Conservation (phyloP, 64 coral and sea anemone genomes). For the Hydrozoanthus tunicans region DNA sequence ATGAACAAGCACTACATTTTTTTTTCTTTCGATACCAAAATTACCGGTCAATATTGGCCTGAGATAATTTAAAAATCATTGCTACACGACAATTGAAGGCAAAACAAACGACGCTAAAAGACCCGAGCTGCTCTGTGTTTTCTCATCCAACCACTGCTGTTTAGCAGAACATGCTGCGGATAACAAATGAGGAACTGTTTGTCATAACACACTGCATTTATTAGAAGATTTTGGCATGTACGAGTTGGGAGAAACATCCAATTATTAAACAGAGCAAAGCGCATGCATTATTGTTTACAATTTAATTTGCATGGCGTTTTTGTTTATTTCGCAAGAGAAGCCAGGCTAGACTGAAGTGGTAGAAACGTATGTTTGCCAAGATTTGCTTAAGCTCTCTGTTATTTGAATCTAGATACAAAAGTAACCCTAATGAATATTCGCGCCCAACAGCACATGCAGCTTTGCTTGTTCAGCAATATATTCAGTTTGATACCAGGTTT, state of each 20-base stretch:
- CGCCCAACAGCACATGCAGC: not conserved
- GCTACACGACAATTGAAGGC: not conserved
- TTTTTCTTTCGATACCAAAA: not conserved
- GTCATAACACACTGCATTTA: not conserved
- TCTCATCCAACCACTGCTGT: not conserved
- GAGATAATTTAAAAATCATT: not conserved
- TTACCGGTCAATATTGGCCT: not conserved
- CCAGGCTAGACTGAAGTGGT: not conserved
- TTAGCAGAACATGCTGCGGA: not conserved
- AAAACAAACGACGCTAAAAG: not conserved
- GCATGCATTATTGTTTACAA: slow-evolving; percentile 7
- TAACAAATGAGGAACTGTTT: not conserved
- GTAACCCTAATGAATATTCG: not conserved
- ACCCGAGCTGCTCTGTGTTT: not conserved
- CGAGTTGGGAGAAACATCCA: not conserved
- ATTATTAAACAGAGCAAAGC: not conserved
- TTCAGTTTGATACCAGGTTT: not conserved
- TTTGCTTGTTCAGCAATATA: not conserved
- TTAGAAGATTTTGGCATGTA: slow-evolving; percentile 3
- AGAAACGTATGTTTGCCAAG: slow-evolving; percentile 11
- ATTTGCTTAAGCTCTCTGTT: slow-evolving; percentile 13
- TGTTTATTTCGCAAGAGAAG: slow-evolving; percentile 10
- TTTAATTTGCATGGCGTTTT: slow-evolving; percentile 32
- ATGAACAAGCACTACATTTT: not conserved
- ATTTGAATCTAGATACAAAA: not conserved